Conservation (phyloP, 35 echinoderm and acorn worm genomes). For the Apostichopus japonicus region DNA sequence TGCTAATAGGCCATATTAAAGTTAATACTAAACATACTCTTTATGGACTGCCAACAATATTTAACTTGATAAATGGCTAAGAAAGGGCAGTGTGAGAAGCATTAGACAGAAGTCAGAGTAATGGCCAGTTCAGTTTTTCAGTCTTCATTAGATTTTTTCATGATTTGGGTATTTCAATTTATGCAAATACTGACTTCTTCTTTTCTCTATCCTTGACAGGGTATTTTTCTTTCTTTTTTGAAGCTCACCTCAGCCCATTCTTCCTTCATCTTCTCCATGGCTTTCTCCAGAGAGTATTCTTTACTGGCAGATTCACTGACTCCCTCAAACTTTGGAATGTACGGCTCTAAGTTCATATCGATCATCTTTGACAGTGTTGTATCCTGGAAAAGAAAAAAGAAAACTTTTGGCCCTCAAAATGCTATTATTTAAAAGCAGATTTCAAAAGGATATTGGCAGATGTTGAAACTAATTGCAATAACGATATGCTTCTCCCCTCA, state of each 20-base stretch:
- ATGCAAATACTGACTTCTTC: too few relatives aligned
- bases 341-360: constrained; percentile 93
- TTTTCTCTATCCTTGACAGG: too few relatives aligned
- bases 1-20: too few relatives aligned
- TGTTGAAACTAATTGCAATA: not conserved
- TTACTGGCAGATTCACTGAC: constrained; percentile 98
- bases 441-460: not conserved
- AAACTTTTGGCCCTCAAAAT: not conserved
- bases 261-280: constrained; percentile 94
- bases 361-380: constrained; percentile 99
- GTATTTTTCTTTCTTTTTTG: not conserved
- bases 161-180: too few relatives aligned
- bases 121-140: too few relatives aligned
- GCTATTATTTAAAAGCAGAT: too few relatives aligned
- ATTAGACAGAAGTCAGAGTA: too few relatives aligned
- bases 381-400: constrained; percentile 42
- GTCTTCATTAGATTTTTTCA: too few relatives aligned
- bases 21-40: too few relatives aligned
- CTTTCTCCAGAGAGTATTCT: constrained; percentile 98
- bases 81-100: too few relatives aligned
- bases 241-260: constrained; percentile 84
- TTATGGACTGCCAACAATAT: too few relatives aligned
- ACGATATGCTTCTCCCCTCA: constrained; percentile 58
- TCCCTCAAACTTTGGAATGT: constrained; percentile 88
- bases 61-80: too few relatives aligned